Percentiles rank a stretch among this genome's conserved stretches.
Conservation (phyloP, 1,140 invertebrate genomes). For the Drosophila tristis region DNA sequence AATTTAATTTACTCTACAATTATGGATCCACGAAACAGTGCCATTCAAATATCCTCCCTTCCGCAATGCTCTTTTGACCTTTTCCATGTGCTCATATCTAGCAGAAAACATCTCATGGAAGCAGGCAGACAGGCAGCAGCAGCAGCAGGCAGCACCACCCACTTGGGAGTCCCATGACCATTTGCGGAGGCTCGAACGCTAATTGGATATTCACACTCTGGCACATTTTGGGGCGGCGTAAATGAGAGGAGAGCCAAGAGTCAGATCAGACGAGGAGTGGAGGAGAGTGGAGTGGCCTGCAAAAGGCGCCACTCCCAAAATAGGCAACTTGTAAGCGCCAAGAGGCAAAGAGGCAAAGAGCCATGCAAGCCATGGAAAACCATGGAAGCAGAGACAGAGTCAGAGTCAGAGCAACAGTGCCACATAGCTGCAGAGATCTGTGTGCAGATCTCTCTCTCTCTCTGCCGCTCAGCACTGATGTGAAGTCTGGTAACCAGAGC, state of each 20-base stretch:
- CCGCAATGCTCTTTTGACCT: too few species aligned
- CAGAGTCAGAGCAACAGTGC: slow-evolving; percentile 38
- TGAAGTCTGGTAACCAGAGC: slow-evolving; percentile 49
- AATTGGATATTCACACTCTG: slow-evolving; percentile 80
- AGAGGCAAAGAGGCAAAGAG: slow-evolving; percentile 12
- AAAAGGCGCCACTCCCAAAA: slow-evolving; percentile 79
- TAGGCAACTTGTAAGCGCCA: slow-evolving; percentile 80
- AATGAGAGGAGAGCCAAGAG: slow-evolving; percentile 52
- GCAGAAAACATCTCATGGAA: too few species aligned
- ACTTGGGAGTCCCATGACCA: slow-evolving; percentile 48
- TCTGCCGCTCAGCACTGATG: neutral
- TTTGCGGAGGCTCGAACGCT: slow-evolving; percentile 49
- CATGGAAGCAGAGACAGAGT: slow-evolving; percentile 44
- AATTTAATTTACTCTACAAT: too few species aligned
- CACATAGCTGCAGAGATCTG: slow-evolving; percentile 1
- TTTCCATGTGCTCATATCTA: too few species aligned
- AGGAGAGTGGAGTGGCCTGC: slow-evolving; percentile 11
- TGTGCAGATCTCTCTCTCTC: too few species aligned
- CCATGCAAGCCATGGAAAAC: slow-evolving; percentile 35
- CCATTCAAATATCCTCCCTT: too few species aligned
- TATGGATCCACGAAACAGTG: too few species aligned
- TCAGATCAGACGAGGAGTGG: neutral
- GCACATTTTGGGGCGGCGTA: slow-evolving; percentile 71
- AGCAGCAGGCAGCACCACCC: slow-evolving; percentile 13
- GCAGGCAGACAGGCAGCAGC: too few species aligned